Evolutionary conservation across 1,140 invertebrate species (phyloP).

Genomic region (Limonius californicus): DNA sequence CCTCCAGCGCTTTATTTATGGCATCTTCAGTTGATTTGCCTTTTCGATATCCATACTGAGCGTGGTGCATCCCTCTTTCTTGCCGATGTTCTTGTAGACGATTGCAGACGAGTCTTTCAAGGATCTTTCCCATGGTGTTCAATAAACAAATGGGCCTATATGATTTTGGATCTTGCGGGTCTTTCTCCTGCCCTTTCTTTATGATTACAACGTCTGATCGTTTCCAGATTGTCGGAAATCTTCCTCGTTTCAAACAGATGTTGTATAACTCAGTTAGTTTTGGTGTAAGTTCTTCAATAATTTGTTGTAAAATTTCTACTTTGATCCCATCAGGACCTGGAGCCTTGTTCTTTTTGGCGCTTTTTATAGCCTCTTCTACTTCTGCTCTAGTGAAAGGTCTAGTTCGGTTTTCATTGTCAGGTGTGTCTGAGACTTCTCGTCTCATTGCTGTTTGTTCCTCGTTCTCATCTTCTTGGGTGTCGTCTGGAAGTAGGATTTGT

Average conservation of each 20-base stretch:
- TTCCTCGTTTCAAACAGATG: background rate
- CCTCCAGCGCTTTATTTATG: background rate
- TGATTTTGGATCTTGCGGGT: background rate
- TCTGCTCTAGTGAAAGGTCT: background rate
- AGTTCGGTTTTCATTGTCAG: background rate
- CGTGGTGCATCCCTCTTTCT: background rate
- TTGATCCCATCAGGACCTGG: background rate
- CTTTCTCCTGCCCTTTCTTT: background rate
- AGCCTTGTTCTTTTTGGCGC: background rate
- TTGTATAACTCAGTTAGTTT: background rate
- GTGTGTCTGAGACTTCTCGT: background rate
- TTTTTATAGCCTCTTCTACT: background rate
- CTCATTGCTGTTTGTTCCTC: background rate
- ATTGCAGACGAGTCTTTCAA: constrained; percentile 40
- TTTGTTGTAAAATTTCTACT: background rate
- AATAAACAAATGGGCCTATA: constrained; percentile 45
- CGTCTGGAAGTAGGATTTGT: background rate
- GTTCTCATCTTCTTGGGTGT: background rate
- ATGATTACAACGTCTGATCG: background rate
- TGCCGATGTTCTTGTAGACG: constrained; percentile 17
- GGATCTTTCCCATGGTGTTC: constrained; percentile 40
- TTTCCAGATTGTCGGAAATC: background rate
- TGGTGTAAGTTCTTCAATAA: background rate
- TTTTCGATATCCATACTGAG: background rate
- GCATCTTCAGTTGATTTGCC: background rate